phyloP scores from a whole-genome alignment of 2,113 vertebrate species.

The Amphiprion ocellaris region DNA sequence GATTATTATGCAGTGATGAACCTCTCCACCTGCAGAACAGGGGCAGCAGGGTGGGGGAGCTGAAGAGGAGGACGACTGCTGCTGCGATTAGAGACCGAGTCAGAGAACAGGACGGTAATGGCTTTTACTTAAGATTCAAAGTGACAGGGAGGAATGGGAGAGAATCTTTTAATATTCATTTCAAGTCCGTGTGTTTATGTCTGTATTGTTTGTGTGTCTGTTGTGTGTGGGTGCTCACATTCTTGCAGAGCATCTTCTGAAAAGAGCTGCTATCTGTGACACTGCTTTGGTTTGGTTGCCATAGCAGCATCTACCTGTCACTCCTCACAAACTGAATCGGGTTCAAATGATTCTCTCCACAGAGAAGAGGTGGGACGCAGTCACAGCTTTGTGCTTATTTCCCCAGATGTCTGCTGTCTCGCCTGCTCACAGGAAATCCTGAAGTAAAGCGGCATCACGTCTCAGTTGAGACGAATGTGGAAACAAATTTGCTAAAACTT shows the following conservation, averaged over 20 bases:
- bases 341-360: constrained; percentile 69
- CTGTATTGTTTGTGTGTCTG: constrained; percentile 43
- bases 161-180: constrained; percentile 70
- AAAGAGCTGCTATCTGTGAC: constrained; percentile 60
- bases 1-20: constrained; percentile 44
- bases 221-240: constrained; percentile 27
- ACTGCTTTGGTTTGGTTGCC: constrained; percentile 78
- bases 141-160: constrained; percentile 57
- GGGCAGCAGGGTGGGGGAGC: constrained; percentile 4
- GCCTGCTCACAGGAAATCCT: constrained; percentile 54
- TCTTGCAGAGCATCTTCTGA: constrained; percentile 51
- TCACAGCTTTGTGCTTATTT: constrained; percentile 73
- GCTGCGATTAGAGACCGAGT: constrained; percentile 36
- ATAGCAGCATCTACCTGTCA: constrained; percentile 83
- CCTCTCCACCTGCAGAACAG: constrained; percentile 25
- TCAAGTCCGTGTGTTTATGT: constrained; percentile 51
- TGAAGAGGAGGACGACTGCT: constrained; percentile 11
- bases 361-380: constrained; percentile 71
- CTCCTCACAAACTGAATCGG: constrained; percentile 66
- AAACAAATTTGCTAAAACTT: constrained; percentile 48
- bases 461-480: constrained; percentile 46
- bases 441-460: constrained; percentile 15
- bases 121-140: constrained; percentile 67
- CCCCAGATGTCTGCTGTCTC: constrained; percentile 68
- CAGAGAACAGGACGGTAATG: constrained; percentile 40